A percentile compares a stretch with the other conserved stretches of the same genome.
Evolutionary conservation across 2,888 invertebrate species (phyloP).

Genomic region (Halocaridina rubra): DNA sequence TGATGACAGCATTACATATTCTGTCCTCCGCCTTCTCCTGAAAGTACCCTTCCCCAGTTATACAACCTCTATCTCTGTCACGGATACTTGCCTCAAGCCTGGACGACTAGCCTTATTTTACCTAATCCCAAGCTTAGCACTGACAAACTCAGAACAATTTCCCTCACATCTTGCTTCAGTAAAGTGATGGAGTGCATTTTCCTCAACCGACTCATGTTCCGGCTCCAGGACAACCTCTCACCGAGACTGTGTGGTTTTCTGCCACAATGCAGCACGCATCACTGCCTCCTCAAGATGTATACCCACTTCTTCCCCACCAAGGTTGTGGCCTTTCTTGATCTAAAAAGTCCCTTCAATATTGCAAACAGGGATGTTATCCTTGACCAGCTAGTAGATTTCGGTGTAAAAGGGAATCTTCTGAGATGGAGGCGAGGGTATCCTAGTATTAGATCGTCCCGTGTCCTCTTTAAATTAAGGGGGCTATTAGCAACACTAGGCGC

Average conservation of each 20-base stretch:
- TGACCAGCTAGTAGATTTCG: slow-evolving; percentile 16
- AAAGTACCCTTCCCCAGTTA: not conserved
- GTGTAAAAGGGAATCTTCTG: slow-evolving; percentile 1
- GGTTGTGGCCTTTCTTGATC: slow-evolving; percentile 11
- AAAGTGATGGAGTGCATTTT: not conserved
- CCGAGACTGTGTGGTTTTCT: not conserved
- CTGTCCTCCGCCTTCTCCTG: not conserved
- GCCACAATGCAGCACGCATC: too few relatives aligned
- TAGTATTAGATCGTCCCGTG: not conserved
- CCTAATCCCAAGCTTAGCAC: slow-evolving; percentile 25
- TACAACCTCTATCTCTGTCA: not conserved
- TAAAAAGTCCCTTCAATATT: slow-evolving; percentile 6
- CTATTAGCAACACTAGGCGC: not conserved
- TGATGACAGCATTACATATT: not conserved
- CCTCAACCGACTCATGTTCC: too few relatives aligned
- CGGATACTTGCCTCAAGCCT: not conserved
- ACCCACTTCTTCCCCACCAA: not conserved
- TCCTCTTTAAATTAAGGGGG: not conserved
- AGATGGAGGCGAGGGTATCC: not conserved
- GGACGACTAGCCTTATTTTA: not conserved
- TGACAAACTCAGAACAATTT: slow-evolving; percentile 3
- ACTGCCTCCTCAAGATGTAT: not conserved
- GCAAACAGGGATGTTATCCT: not conserved
- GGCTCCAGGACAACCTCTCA: not conserved
- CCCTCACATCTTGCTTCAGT: not conserved